A percentile compares a stretch with the other conserved stretches of the same genome.
phyloP scores from a whole-genome alignment of 2,797 vertebrate genomes.

The Tapirus indicus region DNA sequence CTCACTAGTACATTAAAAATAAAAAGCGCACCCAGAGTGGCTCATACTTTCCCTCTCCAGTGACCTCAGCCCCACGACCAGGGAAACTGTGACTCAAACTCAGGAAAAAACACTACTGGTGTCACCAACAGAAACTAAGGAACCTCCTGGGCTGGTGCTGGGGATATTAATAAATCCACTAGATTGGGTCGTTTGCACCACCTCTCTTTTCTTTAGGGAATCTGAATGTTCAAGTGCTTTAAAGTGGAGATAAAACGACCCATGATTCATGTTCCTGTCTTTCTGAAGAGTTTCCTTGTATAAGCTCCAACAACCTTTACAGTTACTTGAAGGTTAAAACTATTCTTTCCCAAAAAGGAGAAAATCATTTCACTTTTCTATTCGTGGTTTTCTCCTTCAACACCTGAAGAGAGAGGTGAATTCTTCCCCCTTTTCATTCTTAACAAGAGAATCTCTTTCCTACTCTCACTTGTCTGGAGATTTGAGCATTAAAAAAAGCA shows the following conservation, averaged over 20 bases:
- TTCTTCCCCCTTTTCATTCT: constrained; percentile 37
- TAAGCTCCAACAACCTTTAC: constrained; percentile 82
- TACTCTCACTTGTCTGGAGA: constrained; percentile 74
- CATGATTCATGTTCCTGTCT: constrained; percentile 78
- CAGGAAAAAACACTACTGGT: constrained; percentile 72
- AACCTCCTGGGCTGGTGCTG: constrained; percentile 55
- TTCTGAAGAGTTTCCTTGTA: constrained; percentile 79
- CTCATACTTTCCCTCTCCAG: constrained; percentile 64
- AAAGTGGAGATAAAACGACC: constrained; percentile 82
- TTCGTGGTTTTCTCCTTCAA: constrained; percentile 80
- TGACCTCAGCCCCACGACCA: constrained; percentile 67
- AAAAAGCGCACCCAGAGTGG: constrained; percentile 68
- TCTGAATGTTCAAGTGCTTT: constrained; percentile 78
- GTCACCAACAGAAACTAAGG: constrained; percentile 76
- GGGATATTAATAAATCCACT: constrained; percentile 79
- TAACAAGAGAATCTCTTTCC: constrained; percentile 75
- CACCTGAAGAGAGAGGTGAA: constrained; percentile 72
- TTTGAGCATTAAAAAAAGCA: constrained; percentile 51
- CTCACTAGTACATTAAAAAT: constrained; percentile 70
- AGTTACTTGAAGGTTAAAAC: constrained; percentile 85
- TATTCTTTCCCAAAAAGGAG: constrained; percentile 77
- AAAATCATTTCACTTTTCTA: constrained; percentile 80
- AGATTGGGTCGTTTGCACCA: constrained; percentile 65
- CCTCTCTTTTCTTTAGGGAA: constrained; percentile 76
- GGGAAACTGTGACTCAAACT: constrained; percentile 80